Evolutionary conservation across 2,888 invertebrate genomes (phyloP).

Genomic region (Caenorhabditis sulstoni): DNA sequence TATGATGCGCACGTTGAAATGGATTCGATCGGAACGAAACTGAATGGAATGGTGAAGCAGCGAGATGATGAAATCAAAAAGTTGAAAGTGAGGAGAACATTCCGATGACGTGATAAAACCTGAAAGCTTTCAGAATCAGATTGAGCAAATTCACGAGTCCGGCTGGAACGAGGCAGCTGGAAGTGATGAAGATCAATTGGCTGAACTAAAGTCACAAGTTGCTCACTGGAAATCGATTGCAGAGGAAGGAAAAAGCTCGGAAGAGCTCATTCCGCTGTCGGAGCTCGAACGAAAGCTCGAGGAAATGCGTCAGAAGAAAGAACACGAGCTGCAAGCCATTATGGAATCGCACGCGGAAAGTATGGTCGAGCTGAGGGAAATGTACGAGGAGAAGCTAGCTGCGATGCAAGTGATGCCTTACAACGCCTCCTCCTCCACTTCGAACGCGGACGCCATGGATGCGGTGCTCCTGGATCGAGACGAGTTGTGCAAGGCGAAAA

Average conservation of each 20-base stretch:
- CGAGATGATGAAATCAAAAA: constrained; percentile 74
- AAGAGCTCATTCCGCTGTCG: constrained; percentile 24
- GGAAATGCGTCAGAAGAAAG: constrained; percentile 59
- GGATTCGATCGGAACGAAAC: constrained; percentile 67
- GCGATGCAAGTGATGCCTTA: constrained; percentile 62
- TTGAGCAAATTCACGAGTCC: constrained; percentile 51
- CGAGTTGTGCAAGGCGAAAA: constrained; percentile 52
- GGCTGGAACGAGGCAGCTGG: constrained; percentile 38
- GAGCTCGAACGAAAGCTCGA: constrained; percentile 57
- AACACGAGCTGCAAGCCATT: constrained; percentile 60
- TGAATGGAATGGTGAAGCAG: constrained; percentile 67
- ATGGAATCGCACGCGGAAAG: constrained; percentile 64
- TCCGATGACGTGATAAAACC: neutral
- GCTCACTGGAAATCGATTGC: constrained; percentile 63
- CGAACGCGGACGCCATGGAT: constrained; percentile 62
- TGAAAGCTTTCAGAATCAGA: constrained; percentile 32
- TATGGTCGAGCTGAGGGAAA: constrained; percentile 68
- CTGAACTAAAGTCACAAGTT: constrained; percentile 57
- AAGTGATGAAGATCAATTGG: constrained; percentile 23
- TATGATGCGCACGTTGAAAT: constrained; percentile 70
- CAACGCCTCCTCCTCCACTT: constrained; percentile 63
- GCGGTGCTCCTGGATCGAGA: constrained; percentile 68
- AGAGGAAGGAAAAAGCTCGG: neutral
- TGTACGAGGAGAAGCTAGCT: constrained; percentile 71
- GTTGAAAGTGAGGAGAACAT: constrained; percentile 59